Conservation (phyloP, 2,888 invertebrate species). For the Myathropa florea region DNA sequence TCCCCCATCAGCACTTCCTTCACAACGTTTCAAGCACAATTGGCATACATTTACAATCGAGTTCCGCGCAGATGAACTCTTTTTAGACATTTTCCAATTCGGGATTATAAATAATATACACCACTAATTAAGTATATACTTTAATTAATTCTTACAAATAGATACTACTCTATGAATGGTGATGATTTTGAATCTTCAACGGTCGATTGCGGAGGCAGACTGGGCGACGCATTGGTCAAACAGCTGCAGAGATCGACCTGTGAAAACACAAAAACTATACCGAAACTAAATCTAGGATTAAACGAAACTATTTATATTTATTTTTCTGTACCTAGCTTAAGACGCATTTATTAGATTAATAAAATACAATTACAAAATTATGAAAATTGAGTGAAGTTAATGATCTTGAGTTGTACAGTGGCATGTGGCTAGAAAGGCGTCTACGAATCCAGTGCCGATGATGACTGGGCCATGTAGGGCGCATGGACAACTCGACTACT, state of each 20-base stretch:
- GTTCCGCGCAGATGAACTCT: conserved; percentile 38
- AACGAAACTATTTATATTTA: conserved; percentile 72
- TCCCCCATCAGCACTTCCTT: conserved; percentile 5
- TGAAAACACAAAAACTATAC: conserved; percentile 31
- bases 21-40: background rate
- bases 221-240: background rate
- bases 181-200: conserved; percentile 27
- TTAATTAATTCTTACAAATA: conserved; percentile 38
- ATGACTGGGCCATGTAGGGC: too few species aligned
- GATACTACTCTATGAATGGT: conserved; percentile 28
- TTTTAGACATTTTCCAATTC: conserved; percentile 50
- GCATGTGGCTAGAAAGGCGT: too few species aligned
- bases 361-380: conserved; percentile 69
- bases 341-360: conserved; percentile 79
- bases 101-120: conserved; percentile 61
- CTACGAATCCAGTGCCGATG: too few species aligned
- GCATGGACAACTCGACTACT: too few species aligned
- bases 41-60: conserved; percentile 46
- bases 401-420: background rate
- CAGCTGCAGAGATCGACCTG: background rate
- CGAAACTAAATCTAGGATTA: conserved; percentile 45
- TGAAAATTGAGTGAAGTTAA: conserved; percentile 70
- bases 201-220: background rate
- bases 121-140: conserved; percentile 29
- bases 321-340: conserved; percentile 77